A percentile compares a stretch with the other conserved stretches of the same genome.
phyloP scores from a whole-genome alignment of 1,140 invertebrate genomes.

The Piezodorus guildinii region DNA sequence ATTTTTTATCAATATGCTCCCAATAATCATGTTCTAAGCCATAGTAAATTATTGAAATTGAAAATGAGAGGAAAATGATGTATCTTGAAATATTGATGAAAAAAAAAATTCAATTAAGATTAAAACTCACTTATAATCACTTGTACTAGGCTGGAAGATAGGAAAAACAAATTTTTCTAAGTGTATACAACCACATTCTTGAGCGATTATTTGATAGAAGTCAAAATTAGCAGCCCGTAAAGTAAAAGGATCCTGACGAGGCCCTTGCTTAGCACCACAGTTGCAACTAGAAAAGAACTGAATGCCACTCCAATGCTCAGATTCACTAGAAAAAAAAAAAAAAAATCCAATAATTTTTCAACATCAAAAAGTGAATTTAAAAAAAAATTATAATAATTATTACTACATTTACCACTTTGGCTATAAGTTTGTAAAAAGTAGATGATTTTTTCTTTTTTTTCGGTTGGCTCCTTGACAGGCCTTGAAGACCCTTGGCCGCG shows the following conservation, averaged over 20 bases:
- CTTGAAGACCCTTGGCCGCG: no score
- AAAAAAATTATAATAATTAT: no score
- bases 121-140: slow-evolving; percentile 40
- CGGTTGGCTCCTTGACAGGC: no score
- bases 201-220: slow-evolving; percentile 65
- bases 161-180: slow-evolving; percentile 64
- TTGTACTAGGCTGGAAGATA: slow-evolving; percentile 69
- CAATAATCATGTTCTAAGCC: no score
- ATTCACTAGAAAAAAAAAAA: slow-evolving; percentile 29
- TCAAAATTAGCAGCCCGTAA: slow-evolving; percentile 73
- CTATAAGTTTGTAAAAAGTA: no score
- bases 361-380: background rate
- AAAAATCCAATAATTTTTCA: background rate
- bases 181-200: slow-evolving; percentile 60
- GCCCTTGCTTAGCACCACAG: slow-evolving; percentile 71
- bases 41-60: no score
- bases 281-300: slow-evolving; percentile 77
- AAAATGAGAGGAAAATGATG: no score
- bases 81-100: no score
- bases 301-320: slow-evolving; percentile 65
- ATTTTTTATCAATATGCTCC: no score
- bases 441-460: no score
- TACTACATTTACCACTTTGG: no score
- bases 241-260: slow-evolving; percentile 80
- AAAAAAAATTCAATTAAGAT: no score